Conservation (phyloP, 2,888 invertebrate species). For the Pandemis heparana region DNA sequence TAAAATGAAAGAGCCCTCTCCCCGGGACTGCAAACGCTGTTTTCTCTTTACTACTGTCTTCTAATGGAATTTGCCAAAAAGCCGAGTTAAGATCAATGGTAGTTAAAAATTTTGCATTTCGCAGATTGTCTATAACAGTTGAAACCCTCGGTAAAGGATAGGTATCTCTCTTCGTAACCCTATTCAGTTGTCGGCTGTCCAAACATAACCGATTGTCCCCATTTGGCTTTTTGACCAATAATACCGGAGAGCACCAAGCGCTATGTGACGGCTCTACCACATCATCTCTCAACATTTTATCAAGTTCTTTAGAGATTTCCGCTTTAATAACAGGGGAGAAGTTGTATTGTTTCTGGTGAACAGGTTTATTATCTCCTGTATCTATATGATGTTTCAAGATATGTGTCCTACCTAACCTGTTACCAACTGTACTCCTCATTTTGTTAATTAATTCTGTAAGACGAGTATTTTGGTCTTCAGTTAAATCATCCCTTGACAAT, state of each 20-base stretch:
- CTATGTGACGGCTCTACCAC: too few relatives aligned
- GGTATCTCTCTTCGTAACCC: constrained; percentile 41
- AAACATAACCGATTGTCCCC: constrained; percentile 28
- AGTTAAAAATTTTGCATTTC: constrained; percentile 38
- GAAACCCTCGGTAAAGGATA: constrained; percentile 43
- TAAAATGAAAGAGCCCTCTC: constrained; percentile 34
- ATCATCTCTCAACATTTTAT: too few relatives aligned
- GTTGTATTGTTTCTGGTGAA: neutral
- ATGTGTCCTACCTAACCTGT: neutral
- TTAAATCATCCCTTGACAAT: too few relatives aligned
- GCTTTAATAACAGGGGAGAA: neutral
- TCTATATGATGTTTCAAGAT: neutral
- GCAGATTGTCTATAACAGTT: constrained; percentile 42
- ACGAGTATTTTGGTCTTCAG: too few relatives aligned
- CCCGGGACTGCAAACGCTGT: constrained; percentile 43
- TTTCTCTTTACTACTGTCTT: constrained; percentile 42
- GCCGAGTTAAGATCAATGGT: constrained; percentile 51
- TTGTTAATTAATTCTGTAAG: too few relatives aligned
- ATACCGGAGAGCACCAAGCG: too few relatives aligned
- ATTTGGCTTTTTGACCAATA: constrained; percentile 17
- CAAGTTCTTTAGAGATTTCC: too few relatives aligned
- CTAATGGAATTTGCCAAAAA: constrained; percentile 53
- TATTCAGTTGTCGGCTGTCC: constrained; percentile 42
- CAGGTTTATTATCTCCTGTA: neutral
- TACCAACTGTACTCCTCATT: too few relatives aligned